A percentile compares a stretch with the other conserved stretches of the same genome.
Conservation (phyloP, 2,888 invertebrate genomes). For the Tethea ocularis region DNA sequence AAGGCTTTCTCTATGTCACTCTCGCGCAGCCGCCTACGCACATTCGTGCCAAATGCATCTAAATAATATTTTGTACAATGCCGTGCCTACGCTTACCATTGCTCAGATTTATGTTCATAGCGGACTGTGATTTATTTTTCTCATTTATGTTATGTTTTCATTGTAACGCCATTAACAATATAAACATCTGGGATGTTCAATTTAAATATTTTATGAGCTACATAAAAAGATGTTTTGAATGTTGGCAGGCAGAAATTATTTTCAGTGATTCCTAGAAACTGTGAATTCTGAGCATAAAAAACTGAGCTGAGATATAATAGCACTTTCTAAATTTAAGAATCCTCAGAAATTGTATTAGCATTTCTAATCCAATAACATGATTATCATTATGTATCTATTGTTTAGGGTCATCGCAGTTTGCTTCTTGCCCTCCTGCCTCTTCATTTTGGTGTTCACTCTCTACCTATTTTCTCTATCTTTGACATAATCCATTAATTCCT, state of each 20-base stretch:
- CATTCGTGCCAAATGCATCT: slow-evolving; percentile 54
- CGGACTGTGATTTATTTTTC: slow-evolving; percentile 9
- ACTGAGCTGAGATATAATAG: no score
- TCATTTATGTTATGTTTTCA: slow-evolving; percentile 1
- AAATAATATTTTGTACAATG: slow-evolving; percentile 30
- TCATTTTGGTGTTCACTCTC: no score
- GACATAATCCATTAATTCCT: neutral
- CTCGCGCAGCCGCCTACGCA: slow-evolving; percentile 44
- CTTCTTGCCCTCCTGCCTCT: no score
- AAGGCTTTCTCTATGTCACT: slow-evolving; percentile 45
- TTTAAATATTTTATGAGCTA: neutral
- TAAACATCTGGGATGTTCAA: neutral
- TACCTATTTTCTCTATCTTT: neutral
- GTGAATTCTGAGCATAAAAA: neutral
- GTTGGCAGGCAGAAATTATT: neutral
- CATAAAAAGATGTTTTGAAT: neutral
- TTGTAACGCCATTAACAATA: neutral
- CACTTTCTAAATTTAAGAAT: no score
- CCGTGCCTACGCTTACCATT: slow-evolving; percentile 7
- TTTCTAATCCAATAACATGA: no score
- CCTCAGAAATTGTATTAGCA: no score
- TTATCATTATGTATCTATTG: no score
- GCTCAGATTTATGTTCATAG: neutral
- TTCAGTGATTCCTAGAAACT: neutral
- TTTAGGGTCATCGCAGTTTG: no score